Percentiles rank a stretch among this genome's conserved stretches.
Conservation (phyloP, 1,140 invertebrate species). For the Tribolium castaneum region DNA sequence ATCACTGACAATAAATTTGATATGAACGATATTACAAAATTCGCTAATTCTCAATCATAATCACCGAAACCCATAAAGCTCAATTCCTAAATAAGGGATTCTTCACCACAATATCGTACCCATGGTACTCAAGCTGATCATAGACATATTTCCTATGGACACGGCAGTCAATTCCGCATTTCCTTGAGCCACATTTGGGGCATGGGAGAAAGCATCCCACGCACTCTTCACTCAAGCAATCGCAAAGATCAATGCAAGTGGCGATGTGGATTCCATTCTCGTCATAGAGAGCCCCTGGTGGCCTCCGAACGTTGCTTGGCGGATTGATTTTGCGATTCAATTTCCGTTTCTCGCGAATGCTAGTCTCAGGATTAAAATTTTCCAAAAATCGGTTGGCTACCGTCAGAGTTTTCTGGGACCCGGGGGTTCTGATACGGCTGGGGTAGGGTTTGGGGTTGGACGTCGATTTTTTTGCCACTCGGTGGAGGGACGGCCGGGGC, state of each 20-base stretch:
- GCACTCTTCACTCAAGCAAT: slow-evolving; percentile 78
- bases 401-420: slow-evolving; percentile 20
- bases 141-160: slow-evolving; percentile 60
- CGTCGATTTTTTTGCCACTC: slow-evolving; percentile 52
- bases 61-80: not conserved
- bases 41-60: too few species aligned
- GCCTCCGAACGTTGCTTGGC: slow-evolving; percentile 47
- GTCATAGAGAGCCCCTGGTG: slow-evolving; percentile 58
- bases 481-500: slow-evolving; percentile 38
- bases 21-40: too few species aligned
- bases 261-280: slow-evolving; percentile 59
- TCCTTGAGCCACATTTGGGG: slow-evolving; percentile 70
- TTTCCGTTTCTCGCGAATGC: slow-evolving; percentile 58
- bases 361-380: slow-evolving; percentile 61
- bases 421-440: slow-evolving; percentile 38
- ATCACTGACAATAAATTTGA: too few species aligned
- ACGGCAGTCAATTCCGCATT: slow-evolving; percentile 61
- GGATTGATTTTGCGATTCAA: slow-evolving; percentile 57
- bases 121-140: slow-evolving; percentile 61
- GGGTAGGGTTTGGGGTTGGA: slow-evolving; percentile 21
- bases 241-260: slow-evolving; percentile 78
- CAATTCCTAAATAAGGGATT: slow-evolving; percentile 55
- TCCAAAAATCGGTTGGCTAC: slow-evolving; percentile 55
- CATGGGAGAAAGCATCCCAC: slow-evolving; percentile 85
- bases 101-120: slow-evolving; percentile 59